Evolutionary conservation across 1,140 invertebrate genomes (phyloP), one percentile per base, ranked within the genome.

Genomic region (Cydia splendana): DNA sequence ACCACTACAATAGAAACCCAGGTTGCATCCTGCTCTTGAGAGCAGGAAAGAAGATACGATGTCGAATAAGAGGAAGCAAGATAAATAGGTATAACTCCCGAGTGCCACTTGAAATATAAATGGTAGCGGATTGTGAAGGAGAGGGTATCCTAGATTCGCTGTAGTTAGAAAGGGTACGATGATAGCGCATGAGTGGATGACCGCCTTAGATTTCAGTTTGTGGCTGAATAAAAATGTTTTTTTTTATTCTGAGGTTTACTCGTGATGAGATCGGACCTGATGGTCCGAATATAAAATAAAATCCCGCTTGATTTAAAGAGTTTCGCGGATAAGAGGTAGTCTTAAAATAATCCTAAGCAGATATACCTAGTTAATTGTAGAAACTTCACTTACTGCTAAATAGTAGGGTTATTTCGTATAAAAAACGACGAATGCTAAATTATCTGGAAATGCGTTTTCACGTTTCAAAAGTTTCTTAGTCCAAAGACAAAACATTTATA

Each of bases 21-120:
- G 85, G 87, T 89, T 87, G 82, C 89, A 90, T 90, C 87, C 85
- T 88, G 87, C 83, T 83, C 87, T 82, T 51, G 65, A 87, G 86
- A 84, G 86, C 75, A 86, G 84, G 83, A 87, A 38, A 71, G 79
- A 81, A 81, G 79, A 84, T 82, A 75, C 65, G 65, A 74, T n/a
- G 18, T 57, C 12, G n/a, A 51, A 20, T 74, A 75, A 75, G 82
- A 77, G 82, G n/a, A 81, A 88, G 77, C 69, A 77, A 76, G 86
- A 85, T 57, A 53, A 53, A 18, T 53, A 74, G 81, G 67, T 77
- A 76, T 79, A 80, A 42, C 65, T 75, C 77, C 76, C 57, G 76
- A 86, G 83, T 80, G 81, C 77, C 86, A 86, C 87, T 89, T 83
- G 75, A 89, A 86, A 87, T 84, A 85, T 89, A 87, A 88, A 88